Conservation (phyloP, 1,140 invertebrate species). For the Macrobrachium rosenbergii region DNA sequence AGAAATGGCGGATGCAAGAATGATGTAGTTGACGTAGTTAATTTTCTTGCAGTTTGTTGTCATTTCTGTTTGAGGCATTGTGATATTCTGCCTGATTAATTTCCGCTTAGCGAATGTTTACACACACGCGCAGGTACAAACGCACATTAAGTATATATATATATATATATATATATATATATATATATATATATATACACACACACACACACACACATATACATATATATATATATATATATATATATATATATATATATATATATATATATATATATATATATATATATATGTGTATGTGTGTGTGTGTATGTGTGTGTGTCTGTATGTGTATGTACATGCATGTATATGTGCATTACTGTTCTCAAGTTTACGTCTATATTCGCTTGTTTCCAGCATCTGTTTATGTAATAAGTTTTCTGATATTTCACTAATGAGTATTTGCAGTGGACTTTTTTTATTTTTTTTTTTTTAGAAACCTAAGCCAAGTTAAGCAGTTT, state of each 20-base stretch:
- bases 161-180: neutral
- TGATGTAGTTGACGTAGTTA: too few relatives aligned
- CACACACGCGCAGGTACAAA: neutral
- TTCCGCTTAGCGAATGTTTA: neutral
- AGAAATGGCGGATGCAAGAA: neutral
- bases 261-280: constrained; percentile 4
- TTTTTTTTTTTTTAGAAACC: too few relatives aligned
- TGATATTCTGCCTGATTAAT: too few relatives aligned
- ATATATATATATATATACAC: constrained; percentile 3
- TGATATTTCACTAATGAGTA: too few relatives aligned
- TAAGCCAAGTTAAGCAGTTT: too few relatives aligned
- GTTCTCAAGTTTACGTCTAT: too few relatives aligned
- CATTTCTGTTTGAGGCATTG: too few relatives aligned
- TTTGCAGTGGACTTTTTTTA: too few relatives aligned
- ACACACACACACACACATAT: constrained; percentile 11
- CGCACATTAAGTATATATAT: constrained; percentile 6
- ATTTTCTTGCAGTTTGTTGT: too few relatives aligned
- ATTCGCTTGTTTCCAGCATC: neutral
- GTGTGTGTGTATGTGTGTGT: constrained; percentile 19
- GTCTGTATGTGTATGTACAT: neutral
- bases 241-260: constrained; percentile 11
- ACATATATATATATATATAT: constrained; percentile 24
- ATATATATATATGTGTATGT: constrained; percentile 12
- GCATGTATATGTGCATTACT: neutral
- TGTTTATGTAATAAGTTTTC: neutral